phyloP scores from a whole-genome alignment of 92 coral and sea anemone genomes.

The Bergia puertoricense region DNA sequence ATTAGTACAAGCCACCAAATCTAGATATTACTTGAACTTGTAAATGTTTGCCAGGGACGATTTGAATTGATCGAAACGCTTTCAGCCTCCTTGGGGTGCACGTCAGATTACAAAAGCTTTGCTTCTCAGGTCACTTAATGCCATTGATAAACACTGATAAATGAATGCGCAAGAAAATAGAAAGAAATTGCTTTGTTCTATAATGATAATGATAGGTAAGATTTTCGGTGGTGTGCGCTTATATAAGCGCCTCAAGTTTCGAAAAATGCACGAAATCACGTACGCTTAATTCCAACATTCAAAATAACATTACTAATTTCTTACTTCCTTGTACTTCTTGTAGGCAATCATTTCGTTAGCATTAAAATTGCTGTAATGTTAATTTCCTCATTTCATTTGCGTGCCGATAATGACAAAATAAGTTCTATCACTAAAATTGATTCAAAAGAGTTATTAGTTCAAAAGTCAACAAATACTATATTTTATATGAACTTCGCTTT shows the following conservation, averaged over 20 bases:
- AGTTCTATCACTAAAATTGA: not conserved
- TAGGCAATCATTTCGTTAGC: not conserved
- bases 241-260: not conserved
- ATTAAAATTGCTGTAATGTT: not conserved
- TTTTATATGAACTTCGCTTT: constrained; percentile 6
- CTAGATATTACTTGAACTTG: not conserved
- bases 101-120: not conserved
- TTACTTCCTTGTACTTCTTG: not conserved
- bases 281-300: not conserved
- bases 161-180: not conserved
- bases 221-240: not conserved
- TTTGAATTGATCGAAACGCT: not conserved
- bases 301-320: not conserved
- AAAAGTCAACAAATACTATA: constrained; percentile 19
- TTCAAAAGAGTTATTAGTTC: constrained; percentile 12
- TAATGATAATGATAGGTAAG: not conserved
- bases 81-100: not conserved
- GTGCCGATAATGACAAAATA: not conserved
- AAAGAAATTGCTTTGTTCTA: not conserved
- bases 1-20: not conserved
- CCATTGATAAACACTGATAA: not conserved
- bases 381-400: constrained; percentile 3
- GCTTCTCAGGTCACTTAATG: not conserved
- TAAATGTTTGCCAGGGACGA: not conserved
- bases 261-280: not conserved